Base-by-base conservation (phyloP, 2,888 invertebrate genomes). In the Agrotis segetum region DNA sequence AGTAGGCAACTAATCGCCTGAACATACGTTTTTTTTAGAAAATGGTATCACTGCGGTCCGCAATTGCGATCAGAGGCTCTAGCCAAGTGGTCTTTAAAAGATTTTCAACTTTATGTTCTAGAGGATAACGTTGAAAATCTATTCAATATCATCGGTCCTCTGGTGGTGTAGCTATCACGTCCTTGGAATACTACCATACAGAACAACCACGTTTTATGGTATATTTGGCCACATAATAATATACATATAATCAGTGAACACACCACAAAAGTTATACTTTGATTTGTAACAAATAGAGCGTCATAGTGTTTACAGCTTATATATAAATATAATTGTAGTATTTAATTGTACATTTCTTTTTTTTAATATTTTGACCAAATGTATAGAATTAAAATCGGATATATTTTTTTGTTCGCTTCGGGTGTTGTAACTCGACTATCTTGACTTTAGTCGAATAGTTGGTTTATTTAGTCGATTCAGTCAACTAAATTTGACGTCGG, bases 301-400 rank as follows among this genome's bases (percentile, higher is more conserved):
- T 71, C 59, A 70, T 84, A 76, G 78, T 78, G 52, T 83, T 78
- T 70, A 80, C 75, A 81, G 83, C 78, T 79, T 78, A 76, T 72
- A 74, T 76, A 71, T 61, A 55, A 49, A 56, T 19, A 75, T 74
- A 80, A 71, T 70, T 73, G 67, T 88, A 87, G 82, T 83, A 70
- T 82, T 74, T 83, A 83, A 87, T 82, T 87, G 85, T 86, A 87
- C 80, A 87, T 87, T 87, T 85, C 69, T 86, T 81, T 82, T 82
- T 88, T 88, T 87, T 87, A 87, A 85, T 89, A 73, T 86, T 89
- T 91, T 85, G 90, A 92, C 92, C 92, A 93, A 92, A 92, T 92
- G 89, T 90, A 86, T 90, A 90, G 89, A 84, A 84, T 74, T 85
- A 81, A 83, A 77, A 77, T 77, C 72, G 77, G 74, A 84, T 86